Conservation (phyloP, 2,888 invertebrate species). For the Nemapogon koenigi region DNA sequence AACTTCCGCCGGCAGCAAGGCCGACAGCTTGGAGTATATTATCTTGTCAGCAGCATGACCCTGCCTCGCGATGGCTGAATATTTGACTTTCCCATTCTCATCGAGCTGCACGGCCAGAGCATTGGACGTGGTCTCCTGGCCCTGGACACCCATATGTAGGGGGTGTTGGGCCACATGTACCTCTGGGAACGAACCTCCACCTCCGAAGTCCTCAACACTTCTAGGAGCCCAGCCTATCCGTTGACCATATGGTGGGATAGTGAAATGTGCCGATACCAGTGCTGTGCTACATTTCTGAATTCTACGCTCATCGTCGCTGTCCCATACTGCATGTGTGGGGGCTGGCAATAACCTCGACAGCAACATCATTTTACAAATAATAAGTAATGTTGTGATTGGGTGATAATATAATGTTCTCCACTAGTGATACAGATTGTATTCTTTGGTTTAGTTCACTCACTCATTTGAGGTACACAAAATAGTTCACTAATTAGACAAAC, state of each 20-base stretch:
- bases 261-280: too few species aligned
- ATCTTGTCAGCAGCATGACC: conserved; percentile 97
- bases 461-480: too few species aligned
- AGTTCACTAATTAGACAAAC: too few species aligned
- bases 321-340: conserved; percentile 87
- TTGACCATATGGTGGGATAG: too few species aligned
- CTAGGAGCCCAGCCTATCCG: too few species aligned
- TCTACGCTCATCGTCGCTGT: conserved; percentile 90
- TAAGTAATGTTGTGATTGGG: too few species aligned
- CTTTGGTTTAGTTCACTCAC: too few species aligned
- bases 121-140: conserved; percentile 81
- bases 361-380: too few species aligned
- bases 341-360: conserved; percentile 89
- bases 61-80: conserved; percentile 92
- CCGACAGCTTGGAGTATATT: conserved; percentile 92
- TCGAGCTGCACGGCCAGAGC: conserved; percentile 95
- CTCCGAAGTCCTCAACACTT: conserved; percentile 69
- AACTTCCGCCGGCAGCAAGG: conserved; percentile 90
- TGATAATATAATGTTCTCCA: too few species aligned
- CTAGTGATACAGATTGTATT: too few species aligned
- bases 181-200: conserved; percentile 99
- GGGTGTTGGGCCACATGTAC: conserved; percentile 97
- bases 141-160: conserved; percentile 85
- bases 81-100: conserved; percentile 91
- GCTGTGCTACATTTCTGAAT: too few species aligned